phyloP scores from a whole-genome alignment of 53 echinoderm and acorn worm species.

The Zoroaster sp. region DNA sequence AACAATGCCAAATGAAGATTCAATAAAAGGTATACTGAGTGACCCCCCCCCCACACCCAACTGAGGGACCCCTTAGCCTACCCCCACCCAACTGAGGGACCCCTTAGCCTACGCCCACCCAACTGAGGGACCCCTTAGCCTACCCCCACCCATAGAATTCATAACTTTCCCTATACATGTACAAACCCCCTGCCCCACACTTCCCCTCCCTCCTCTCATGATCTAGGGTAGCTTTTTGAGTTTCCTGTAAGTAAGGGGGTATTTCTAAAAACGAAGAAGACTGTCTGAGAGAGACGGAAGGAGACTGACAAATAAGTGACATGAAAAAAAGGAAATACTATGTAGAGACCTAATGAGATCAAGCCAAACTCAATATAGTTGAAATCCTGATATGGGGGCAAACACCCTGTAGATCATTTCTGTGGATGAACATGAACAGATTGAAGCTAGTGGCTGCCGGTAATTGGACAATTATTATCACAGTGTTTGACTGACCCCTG shows the following conservation, averaged over 20 bases:
- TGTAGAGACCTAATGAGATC: conserved; percentile 53
- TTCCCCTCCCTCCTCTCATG: not conserved
- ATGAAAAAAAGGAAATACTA: conserved; percentile 39
- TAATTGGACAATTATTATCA: conserved; percentile 60
- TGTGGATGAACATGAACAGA: conserved; percentile 25
- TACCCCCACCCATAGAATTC: not conserved
- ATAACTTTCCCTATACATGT: not conserved
- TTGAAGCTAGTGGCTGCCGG: conserved; percentile 9
- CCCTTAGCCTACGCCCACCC: not conserved
- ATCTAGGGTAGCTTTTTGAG: conserved; percentile 15
- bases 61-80: too few species aligned
- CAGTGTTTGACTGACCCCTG: conserved; percentile 59
- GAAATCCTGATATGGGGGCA: conserved; percentile 44
- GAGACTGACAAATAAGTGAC: conserved; percentile 62
- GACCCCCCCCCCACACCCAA: too few species aligned
- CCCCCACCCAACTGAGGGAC: too few species aligned
- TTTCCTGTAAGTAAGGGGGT: conserved; percentile 17
- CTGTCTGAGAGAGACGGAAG: conserved; percentile 53
- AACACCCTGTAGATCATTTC: conserved; percentile 23
- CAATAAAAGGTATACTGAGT: too few species aligned
- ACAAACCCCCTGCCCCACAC: not conserved
- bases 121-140: not conserved
- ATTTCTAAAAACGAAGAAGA: conserved; percentile 51
- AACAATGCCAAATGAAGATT: too few species aligned
- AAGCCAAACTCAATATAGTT: conserved; percentile 59